Conservation (phyloP, 2,113 vertebrate species). For the Rhinopomastus cyanomelas region DNA sequence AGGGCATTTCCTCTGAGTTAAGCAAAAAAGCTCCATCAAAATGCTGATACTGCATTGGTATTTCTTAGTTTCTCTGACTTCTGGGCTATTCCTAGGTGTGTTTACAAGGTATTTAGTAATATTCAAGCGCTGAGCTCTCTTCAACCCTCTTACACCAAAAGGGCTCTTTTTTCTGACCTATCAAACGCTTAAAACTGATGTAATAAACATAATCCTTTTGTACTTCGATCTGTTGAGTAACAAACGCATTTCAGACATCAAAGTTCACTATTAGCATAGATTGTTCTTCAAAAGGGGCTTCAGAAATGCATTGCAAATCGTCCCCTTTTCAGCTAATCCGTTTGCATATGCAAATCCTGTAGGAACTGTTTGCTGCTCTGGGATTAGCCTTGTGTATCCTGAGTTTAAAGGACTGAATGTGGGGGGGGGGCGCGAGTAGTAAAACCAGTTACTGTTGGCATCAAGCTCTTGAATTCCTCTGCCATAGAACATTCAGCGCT, state of each 20-base stretch:
- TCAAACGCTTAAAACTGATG: background rate
- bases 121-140: background rate
- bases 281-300: background rate
- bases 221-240: conserved; percentile 3
- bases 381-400: background rate
- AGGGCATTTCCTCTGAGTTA: background rate
- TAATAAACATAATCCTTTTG: conserved; percentile 53
- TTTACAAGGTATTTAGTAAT: background rate
- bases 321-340: background rate
- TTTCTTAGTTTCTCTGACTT: background rate
- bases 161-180: background rate
- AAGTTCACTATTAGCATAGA: conserved; percentile 40
- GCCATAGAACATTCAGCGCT: background rate
- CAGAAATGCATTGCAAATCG: background rate
- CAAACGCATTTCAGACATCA: conserved; percentile 10
- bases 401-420: background rate
- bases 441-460: background rate
- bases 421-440: background rate
- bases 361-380: background rate
- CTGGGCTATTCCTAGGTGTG: background rate
- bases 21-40: background rate
- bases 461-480: background rate
- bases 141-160: background rate
- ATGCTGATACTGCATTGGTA: background rate
- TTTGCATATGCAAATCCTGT: conserved; percentile 48